phyloP scores from a whole-genome alignment of 1,140 invertebrate species.

The Lepidurus apus region DNA sequence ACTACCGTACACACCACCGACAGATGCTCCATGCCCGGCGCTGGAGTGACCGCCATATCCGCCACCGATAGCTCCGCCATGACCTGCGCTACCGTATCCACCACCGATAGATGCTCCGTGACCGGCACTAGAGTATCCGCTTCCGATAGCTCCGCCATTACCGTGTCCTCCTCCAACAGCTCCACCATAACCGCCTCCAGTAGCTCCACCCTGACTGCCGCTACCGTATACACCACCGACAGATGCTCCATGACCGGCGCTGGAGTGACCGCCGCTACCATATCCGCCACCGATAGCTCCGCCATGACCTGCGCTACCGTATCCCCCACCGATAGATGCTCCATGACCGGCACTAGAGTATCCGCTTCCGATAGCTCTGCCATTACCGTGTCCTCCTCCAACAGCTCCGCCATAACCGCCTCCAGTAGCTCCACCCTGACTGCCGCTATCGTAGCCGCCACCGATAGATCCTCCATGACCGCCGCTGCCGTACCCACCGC shows the following conservation, averaged over 20 bases:
- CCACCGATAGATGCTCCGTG: constrained; percentile 19
- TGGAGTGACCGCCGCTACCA: constrained; percentile 21
- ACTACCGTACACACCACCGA: background rate
- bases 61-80: background rate
- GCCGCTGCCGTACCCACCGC: constrained; percentile 24
- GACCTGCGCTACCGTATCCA: background rate
- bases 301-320: background rate
- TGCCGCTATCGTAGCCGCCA: background rate
- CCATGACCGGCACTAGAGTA: background rate
- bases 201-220: background rate
- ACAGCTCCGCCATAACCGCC: background rate
- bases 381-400: constrained; percentile 28
- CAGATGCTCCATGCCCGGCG: background rate
- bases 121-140: constrained; percentile 2
- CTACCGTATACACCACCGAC: background rate
- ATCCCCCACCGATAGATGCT: constrained; percentile 16
- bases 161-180: background rate
- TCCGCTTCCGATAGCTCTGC: constrained; percentile 31
- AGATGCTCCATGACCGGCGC: background rate
- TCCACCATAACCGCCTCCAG: constrained; percentile 16
- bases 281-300: background rate
- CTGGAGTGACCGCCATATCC: background rate
- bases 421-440: background rate
- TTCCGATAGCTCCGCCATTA: background rate
- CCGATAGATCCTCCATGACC: background rate